A percentile compares a stretch with the other conserved stretches of the same genome.
Evolutionary conservation across 2,797 vertebrate genomes (phyloP).

Genomic region (Melopsittacus undulatus): DNA sequence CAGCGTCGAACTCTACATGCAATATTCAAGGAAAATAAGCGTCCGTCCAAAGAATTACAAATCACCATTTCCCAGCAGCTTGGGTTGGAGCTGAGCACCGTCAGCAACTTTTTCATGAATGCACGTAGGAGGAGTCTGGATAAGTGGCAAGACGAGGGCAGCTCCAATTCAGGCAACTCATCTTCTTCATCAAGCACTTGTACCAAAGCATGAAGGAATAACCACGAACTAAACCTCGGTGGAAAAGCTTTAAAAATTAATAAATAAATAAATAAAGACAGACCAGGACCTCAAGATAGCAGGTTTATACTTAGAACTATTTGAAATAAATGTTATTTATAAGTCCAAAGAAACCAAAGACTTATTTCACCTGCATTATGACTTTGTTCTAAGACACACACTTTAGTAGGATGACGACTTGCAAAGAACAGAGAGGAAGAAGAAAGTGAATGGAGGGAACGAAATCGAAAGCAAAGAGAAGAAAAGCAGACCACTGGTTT

Average conservation of each 20-base stretch:
- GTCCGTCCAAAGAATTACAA: slow-evolving; percentile 98
- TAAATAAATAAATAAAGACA: slow-evolving; percentile 85
- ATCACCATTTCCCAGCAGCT: slow-evolving; percentile 99
- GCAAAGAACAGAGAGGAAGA: slow-evolving; percentile 75
- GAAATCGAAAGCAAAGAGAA: slow-evolving; percentile 10
- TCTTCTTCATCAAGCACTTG: slow-evolving; percentile 91
- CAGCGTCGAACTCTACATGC: slow-evolving; percentile 98
- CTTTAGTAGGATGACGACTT: slow-evolving; percentile 86
- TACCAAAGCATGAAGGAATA: slow-evolving; percentile 97
- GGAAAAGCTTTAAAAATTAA: slow-evolving; percentile 97
- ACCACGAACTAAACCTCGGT: slow-evolving; percentile 93
- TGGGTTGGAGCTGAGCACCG: slow-evolving; percentile 96
- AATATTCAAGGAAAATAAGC: slow-evolving; percentile 99
- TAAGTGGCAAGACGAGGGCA: slow-evolving; percentile 98
- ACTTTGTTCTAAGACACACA: slow-evolving; percentile 89
- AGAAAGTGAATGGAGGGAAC: slow-evolving; percentile 4
- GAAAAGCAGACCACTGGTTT: slow-evolving; percentile 80
- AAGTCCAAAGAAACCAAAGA: slow-evolving; percentile 99
- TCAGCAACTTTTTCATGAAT: slow-evolving; percentile 99
- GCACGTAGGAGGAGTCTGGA: slow-evolving; percentile 96
- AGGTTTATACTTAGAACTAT: slow-evolving; percentile 86
- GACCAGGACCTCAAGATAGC: slow-evolving; percentile 88
- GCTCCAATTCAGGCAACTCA: slow-evolving; percentile 86
- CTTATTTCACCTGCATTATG: slow-evolving; percentile 91
- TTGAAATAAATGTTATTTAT: slow-evolving; percentile 93